A percentile compares a stretch with the other conserved stretches of the same genome.
These are phyloP conservation scores for Monodelphis domestica DNA, from an alignment of 2,797 vertebrate genomes.

Conservation along the genomic window DNA sequence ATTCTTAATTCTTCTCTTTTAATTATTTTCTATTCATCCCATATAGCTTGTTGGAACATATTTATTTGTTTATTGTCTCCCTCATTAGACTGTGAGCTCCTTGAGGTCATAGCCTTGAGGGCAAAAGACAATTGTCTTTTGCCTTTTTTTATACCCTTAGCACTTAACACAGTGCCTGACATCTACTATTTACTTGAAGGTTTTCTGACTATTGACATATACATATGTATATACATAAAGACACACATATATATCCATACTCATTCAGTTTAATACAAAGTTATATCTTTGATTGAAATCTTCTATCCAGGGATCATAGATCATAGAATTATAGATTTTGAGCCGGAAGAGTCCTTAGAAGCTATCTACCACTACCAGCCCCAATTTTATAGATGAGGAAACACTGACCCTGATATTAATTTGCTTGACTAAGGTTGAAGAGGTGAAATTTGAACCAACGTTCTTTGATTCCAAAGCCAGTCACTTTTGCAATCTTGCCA, in stretches of 20 bases:
- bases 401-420: background rate
- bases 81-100: background rate
- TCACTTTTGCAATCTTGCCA: background rate
- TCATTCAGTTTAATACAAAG: background rate
- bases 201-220: background rate
- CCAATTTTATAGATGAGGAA: background rate
- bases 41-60: background rate
- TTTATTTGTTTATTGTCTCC: background rate
- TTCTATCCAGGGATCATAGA: background rate
- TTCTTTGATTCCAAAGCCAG: background rate
- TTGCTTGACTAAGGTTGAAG: background rate
- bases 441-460: background rate
- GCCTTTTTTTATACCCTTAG: background rate
- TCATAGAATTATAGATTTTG: background rate
- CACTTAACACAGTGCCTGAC: too few species aligned
- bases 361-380: background rate
- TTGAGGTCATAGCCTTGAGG: background rate
- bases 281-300: background rate
- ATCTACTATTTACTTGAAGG: background rate
- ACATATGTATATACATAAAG: background rate
- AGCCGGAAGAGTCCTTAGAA: background rate
- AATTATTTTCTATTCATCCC: background rate
- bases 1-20: background rate
- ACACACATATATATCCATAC: background rate
- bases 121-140: background rate